phyloP scores from a whole-genome alignment of 2,797 vertebrate genomes.

The Tachyglossus aculeatus region DNA sequence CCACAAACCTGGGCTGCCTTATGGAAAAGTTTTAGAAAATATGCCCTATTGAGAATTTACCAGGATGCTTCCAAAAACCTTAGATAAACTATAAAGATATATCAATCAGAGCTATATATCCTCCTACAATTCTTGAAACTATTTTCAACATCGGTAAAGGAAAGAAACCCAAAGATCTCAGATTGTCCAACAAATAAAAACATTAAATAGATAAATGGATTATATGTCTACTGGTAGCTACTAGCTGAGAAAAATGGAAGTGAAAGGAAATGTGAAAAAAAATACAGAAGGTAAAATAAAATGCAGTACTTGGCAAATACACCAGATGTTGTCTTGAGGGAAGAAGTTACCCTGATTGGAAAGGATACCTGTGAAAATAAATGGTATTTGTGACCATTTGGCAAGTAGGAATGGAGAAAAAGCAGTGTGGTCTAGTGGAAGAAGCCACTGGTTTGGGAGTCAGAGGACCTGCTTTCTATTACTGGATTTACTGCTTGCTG shows the following conservation, averaged over 20 bases:
- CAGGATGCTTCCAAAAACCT: not conserved
- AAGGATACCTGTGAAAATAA: not conserved
- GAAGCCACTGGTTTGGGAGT: no score
- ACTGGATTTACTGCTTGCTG: not conserved
- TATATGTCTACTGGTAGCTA: accelerated
- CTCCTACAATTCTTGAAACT: not conserved
- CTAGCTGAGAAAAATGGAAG: not conserved
- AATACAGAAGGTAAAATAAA: not conserved
- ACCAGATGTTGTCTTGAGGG: not conserved
- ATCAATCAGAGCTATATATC: no score
- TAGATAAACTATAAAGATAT: not conserved
- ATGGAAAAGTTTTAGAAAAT: no score
- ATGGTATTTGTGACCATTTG: not conserved
- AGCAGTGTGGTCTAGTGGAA: no score
- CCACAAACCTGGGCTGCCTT: no score
- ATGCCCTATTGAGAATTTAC: no score
- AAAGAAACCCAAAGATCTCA: not conserved
- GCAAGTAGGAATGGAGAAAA: not conserved
- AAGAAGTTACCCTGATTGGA: not conserved
- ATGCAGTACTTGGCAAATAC: not conserved
- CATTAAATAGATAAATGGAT: not conserved
- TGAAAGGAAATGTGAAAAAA: not conserved
- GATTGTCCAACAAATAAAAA: not conserved
- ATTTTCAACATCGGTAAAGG: not conserved
- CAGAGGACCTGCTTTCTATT: not conserved